These are phyloP conservation scores for Bicyclus anynana DNA, from an alignment of 1,140 invertebrate genomes.

Conservation along the genomic window DNA sequence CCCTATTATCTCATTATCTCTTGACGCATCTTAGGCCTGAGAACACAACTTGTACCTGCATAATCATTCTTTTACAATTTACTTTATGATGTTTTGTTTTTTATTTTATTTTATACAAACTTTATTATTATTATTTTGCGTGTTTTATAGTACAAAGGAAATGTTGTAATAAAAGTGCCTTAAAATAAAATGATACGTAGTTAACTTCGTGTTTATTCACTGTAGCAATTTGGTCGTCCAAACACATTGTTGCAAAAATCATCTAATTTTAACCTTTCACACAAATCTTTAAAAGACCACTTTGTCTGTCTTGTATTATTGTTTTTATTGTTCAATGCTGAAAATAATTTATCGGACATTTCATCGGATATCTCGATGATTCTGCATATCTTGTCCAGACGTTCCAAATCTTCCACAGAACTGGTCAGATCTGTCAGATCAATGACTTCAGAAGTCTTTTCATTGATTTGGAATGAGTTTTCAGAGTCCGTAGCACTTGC, in stretches of 20 bases:
- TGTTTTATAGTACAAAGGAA: slow-evolving; percentile 14
- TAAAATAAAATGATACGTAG: slow-evolving; percentile 26
- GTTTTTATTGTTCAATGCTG: slow-evolving; percentile 33
- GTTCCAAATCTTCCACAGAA: slow-evolving; percentile 56
- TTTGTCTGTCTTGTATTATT: slow-evolving; percentile 30
- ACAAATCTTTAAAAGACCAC: slow-evolving; percentile 70
- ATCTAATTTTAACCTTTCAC: slow-evolving; percentile 61
- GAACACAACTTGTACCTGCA: slow-evolving; percentile 45
- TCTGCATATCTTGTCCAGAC: slow-evolving; percentile 63
- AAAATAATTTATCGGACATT: slow-evolving; percentile 60
- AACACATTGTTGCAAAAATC: slow-evolving; percentile 64
- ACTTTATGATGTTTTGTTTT: slow-evolving; percentile 13
- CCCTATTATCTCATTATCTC: no score
- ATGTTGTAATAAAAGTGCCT: slow-evolving; percentile 30
- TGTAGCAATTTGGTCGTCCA: slow-evolving; percentile 23
- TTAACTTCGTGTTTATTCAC: slow-evolving; percentile 6
- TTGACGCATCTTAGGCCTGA: no score
- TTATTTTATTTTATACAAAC: slow-evolving; percentile 16
- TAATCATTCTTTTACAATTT: slow-evolving; percentile 30
- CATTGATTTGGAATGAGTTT: slow-evolving; percentile 54
- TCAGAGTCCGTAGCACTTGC: slow-evolving; percentile 52
- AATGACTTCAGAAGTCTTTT: slow-evolving; percentile 61
- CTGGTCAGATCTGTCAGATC: slow-evolving; percentile 59
- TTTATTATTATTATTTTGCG: neutral
- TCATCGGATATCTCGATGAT: slow-evolving; percentile 72